Evolutionary conservation across 2,888 invertebrate genomes (phyloP), one percentile per base, ranked within the genome.

Genomic region (Lacanobia oleracea): DNA sequence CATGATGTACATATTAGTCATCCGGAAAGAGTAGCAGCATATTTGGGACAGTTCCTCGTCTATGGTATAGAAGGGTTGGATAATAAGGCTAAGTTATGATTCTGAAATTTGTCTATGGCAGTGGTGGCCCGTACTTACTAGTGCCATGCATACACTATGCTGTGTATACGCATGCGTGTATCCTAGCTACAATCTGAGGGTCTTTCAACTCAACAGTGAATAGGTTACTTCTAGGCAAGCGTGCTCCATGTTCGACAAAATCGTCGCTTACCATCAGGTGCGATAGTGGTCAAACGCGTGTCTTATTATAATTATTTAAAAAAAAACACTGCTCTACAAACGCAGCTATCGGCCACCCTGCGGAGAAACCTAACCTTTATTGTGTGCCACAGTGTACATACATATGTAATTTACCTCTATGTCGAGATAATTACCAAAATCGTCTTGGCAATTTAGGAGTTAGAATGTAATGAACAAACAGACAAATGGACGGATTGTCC

Each of bases 1-100:
- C 97, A 97, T 75, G 97, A 97, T 85, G 94, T 97, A 0, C 97
- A 97, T 84, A 93, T 96, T 10, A 94, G 94, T 43, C 80, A 94
- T 61, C 97, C 97, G 0, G 96, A 97, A 67, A 85, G 88, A 16
- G 88, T 97, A 0, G 96, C 96, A 0, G 81, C 88, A 0, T 88
- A 88, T 82, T 83, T 97, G 1, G 77, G 81, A 0, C 91, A 91
- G 70, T 96, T 96, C 88, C 77, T 97, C 27, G 40, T 91, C 5
- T 79, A 90, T 51, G 93, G 93, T 0, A 12, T 90, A 0, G 86
- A 88, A 0, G 92, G 92, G 0, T 69, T 94, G 7, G 92, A 91
- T 79, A 75, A 73, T 8, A 93, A 89, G 45, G 87, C 93, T 1
- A 94, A 93, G 76, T 88, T 94, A 86, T 92, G 85, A 88, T 71